Percentiles rank a stretch among this genome's conserved stretches.
Conservation (phyloP, 2,888 invertebrate species). For the Callyntrura sp. region DNA sequence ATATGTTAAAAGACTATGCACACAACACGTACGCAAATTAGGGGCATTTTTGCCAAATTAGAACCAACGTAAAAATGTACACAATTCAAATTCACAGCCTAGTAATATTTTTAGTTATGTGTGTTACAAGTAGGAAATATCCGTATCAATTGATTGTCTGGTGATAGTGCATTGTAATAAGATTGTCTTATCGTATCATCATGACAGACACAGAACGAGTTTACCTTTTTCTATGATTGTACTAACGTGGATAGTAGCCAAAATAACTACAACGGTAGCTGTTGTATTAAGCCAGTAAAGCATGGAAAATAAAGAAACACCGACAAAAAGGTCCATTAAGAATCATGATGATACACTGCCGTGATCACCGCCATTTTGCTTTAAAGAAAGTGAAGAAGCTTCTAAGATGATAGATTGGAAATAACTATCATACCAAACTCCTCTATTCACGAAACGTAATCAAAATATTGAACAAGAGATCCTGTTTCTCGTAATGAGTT, state of each 20-base stretch:
- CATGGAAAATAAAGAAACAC: constrained; percentile 15
- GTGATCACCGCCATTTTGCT: constrained; percentile 25
- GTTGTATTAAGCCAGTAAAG: constrained; percentile 16
- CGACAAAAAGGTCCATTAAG: constrained; percentile 34
- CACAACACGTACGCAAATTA: constrained; percentile 12
- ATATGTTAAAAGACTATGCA: not conserved
- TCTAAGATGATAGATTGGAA: constrained; percentile 52
- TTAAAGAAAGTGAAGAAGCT: constrained; percentile 46
- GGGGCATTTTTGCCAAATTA: not conserved
- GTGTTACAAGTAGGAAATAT: not conserved
- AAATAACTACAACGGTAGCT: constrained; percentile 34
- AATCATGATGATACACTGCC: not conserved
- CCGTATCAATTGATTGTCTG: not conserved
- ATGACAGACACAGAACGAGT: constrained; percentile 22
- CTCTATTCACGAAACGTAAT: constrained; percentile 46
- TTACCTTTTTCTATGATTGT: not conserved
- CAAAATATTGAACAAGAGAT: constrained; percentile 65
- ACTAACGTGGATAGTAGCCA: constrained; percentile 17
- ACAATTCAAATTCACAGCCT: constrained; percentile 2
- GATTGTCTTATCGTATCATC: not conserved
- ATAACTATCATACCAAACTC: not conserved
- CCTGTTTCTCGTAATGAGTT: constrained; percentile 57
- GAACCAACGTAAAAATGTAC: not conserved
- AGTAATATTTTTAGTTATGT: not conserved
- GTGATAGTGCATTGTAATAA: not conserved